These are phyloP conservation scores for Leucosticte australis DNA, from an alignment of 2,113 vertebrate genomes.

Conservation along the genomic window DNA sequence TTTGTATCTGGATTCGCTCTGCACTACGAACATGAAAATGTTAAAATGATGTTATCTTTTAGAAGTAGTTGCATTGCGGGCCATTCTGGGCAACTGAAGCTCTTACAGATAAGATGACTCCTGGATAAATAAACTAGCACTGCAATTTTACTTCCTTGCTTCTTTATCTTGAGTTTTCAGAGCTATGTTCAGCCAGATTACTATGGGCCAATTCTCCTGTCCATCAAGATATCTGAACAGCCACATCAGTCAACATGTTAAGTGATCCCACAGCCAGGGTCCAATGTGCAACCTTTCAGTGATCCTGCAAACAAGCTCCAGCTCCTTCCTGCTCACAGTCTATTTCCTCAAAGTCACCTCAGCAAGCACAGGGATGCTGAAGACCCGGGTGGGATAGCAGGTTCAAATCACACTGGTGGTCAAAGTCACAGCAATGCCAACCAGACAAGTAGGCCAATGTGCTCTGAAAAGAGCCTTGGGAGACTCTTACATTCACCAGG, in stretches of 20 bases:
- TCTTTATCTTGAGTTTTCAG: background rate
- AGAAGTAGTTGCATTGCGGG: background rate
- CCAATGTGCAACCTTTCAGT: background rate
- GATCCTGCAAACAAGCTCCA: background rate
- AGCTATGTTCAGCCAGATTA: background rate
- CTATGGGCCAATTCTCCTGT: background rate
- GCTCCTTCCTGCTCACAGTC: background rate
- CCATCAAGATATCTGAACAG: background rate
- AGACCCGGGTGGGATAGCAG: background rate
- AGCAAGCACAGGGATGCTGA: background rate
- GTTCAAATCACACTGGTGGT: background rate
- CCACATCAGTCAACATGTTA: background rate
- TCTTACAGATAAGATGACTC: background rate
- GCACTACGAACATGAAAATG: background rate
- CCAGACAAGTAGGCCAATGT: background rate
- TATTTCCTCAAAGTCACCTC: background rate
- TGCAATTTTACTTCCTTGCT: background rate
- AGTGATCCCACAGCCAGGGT: background rate
- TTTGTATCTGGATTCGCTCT: background rate
- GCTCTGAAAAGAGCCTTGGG: background rate
- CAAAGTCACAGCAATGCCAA: background rate
- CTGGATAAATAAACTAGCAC: background rate
- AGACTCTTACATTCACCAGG: background rate
- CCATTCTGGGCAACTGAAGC: background rate
- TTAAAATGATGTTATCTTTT: background rate